Conservation (phyloP, 2,113 vertebrate genomes). For the Abramis brama region DNA sequence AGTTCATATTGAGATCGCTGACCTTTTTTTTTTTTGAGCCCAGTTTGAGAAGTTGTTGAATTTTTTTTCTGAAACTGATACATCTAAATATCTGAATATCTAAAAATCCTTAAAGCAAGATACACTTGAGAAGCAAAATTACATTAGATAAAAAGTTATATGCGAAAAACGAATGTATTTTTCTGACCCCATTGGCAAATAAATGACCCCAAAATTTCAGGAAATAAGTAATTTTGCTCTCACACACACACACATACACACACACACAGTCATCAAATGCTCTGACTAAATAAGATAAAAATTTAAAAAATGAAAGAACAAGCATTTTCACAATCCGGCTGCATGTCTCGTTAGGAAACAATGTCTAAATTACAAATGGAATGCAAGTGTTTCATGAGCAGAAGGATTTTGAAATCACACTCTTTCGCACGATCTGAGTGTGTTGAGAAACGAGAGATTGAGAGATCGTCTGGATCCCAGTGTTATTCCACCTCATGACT, state of each 20-base stretch:
- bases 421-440: background rate
- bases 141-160: too few species aligned
- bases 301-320: background rate
- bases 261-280: background rate
- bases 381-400: background rate
- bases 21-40: background rate
- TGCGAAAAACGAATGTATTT: too few species aligned
- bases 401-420: background rate
- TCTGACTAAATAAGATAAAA: background rate
- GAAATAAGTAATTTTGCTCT: too few species aligned
- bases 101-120: too few species aligned
- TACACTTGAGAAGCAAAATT: too few species aligned
- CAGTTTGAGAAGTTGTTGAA: background rate
- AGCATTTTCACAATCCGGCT: background rate
- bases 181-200: too few species aligned
- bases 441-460: slow-evolving; percentile 4
- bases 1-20: background rate
- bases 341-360: background rate
- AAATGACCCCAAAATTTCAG: too few species aligned
- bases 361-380: slow-evolving; percentile 11
- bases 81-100: too few species aligned
- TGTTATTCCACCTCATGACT: slow-evolving; percentile 51
- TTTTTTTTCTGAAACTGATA: background rate
- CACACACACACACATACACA: slow-evolving; percentile 3
- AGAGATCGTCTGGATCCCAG: slow-evolving; percentile 43